These are phyloP conservation scores for Phalloptychus januarius DNA, from an alignment of 2,797 vertebrate genomes.

Conservation along the genomic window DNA sequence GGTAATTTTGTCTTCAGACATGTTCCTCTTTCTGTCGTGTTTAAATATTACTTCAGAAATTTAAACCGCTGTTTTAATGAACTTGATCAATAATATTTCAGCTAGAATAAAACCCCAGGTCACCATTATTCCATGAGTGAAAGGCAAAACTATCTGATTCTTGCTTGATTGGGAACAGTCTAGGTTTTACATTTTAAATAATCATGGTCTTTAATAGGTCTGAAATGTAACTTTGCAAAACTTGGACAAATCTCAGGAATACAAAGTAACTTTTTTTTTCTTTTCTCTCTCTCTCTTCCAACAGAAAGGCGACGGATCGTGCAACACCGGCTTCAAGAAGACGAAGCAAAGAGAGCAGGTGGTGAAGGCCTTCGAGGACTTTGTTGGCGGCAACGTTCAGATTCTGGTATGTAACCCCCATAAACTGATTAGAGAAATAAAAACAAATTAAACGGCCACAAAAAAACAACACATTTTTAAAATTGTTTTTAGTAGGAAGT, in stretches of 20 bases:
- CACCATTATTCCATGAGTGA: background rate
- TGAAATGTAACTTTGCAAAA: background rate
- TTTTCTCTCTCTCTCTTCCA: background rate
- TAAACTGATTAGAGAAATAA: background rate
- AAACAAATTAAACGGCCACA: background rate
- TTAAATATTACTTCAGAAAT: background rate
- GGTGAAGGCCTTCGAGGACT: constrained; percentile 80
- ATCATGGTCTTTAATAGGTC: background rate
- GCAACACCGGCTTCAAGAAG: constrained; percentile 86
- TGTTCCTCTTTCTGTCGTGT: background rate
- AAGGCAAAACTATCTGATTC: background rate
- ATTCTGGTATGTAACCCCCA: constrained; percentile 72
- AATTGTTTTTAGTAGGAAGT: background rate
- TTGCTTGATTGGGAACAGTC: background rate
- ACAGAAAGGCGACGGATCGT: constrained; percentile 83
- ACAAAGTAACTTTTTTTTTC: background rate
- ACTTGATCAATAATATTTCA: background rate
- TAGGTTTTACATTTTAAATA: background rate
- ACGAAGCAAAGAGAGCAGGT: constrained; percentile 83
- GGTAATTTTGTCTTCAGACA: background rate
- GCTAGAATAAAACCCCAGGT: background rate
- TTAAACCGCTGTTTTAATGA: background rate
- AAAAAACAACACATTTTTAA: background rate
- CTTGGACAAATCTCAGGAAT: background rate
- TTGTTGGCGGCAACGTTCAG: constrained; percentile 78